These are phyloP conservation scores for Crossaster papposus DNA, from an alignment of 53 echinoderm and acorn worm genomes.

Conservation along the genomic window DNA sequence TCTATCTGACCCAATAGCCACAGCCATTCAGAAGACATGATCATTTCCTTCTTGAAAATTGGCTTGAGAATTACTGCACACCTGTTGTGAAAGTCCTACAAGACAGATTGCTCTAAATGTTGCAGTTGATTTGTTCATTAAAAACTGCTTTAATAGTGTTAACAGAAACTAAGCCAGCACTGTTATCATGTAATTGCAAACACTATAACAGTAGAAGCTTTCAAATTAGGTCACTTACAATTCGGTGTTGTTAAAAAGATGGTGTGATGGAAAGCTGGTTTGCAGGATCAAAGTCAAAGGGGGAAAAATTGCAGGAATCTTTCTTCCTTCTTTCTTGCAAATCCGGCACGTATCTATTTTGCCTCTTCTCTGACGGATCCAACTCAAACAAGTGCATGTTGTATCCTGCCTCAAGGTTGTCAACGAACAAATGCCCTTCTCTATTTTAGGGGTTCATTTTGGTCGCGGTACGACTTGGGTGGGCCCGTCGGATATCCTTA, in stretches of 20 bases:
- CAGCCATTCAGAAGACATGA: no score
- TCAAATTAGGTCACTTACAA: background rate
- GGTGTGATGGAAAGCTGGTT: background rate
- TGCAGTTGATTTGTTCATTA: no score
- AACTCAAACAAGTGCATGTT: background rate
- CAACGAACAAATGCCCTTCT: background rate
- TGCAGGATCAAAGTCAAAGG: background rate
- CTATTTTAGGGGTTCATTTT: background rate
- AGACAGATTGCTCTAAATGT: no score
- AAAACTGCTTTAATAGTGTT: no score
- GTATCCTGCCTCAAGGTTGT: background rate
- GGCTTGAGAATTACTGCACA: no score
- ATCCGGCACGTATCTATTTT: background rate
- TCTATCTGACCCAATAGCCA: background rate
- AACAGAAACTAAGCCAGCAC: background rate
- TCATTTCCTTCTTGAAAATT: no score
- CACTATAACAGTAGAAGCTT: background rate
- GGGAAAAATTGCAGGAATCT: background rate
- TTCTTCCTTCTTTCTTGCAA: background rate
- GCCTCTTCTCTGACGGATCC: background rate
- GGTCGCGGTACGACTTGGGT: background rate
- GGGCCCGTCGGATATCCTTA: conserved; percentile 21
- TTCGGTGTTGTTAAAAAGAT: background rate
- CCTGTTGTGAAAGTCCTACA: no score
- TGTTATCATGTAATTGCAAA: background rate